These are phyloP conservation scores for Gallinago jamesoni DNA, from an alignment of 2,113 vertebrate genomes.

Conservation along the genomic window DNA sequence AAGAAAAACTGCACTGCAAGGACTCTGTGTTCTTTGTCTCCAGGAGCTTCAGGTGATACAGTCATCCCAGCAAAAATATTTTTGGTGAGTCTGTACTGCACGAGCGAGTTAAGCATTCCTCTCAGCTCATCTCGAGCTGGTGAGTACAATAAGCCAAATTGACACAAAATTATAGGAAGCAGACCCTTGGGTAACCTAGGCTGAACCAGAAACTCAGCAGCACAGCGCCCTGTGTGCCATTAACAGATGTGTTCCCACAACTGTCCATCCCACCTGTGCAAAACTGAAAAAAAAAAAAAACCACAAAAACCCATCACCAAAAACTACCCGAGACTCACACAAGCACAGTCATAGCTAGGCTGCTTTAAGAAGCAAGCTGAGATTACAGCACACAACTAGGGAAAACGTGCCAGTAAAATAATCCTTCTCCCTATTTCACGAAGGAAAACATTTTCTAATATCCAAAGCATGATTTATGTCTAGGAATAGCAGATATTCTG, in stretches of 20 bases:
- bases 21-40: neutral
- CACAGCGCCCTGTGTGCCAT: fast-evolving
- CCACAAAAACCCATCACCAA: too few species aligned
- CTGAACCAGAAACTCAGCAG: neutral
- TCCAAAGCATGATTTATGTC: neutral
- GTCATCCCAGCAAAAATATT: neutral
- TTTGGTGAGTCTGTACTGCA: neutral
- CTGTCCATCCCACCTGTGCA: fast-evolving
- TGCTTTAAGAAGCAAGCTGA: neutral
- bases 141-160: neutral
- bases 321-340: neutral
- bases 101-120: neutral
- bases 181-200: neutral
- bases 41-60: neutral
- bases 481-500: neutral
- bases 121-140: neutral
- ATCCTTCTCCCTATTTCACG: neutral
- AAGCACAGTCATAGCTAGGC: neutral
- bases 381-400: neutral
- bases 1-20: conserved; percentile 1
- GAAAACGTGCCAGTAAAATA: neutral
- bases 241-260: neutral
- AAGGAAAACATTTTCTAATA: neutral
- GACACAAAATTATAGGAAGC: neutral
- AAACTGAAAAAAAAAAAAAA: fast-evolving